These are phyloP conservation scores for Iselma pallidipennis DNA, from an alignment of 2,888 invertebrate genomes.

Conservation along the genomic window DNA sequence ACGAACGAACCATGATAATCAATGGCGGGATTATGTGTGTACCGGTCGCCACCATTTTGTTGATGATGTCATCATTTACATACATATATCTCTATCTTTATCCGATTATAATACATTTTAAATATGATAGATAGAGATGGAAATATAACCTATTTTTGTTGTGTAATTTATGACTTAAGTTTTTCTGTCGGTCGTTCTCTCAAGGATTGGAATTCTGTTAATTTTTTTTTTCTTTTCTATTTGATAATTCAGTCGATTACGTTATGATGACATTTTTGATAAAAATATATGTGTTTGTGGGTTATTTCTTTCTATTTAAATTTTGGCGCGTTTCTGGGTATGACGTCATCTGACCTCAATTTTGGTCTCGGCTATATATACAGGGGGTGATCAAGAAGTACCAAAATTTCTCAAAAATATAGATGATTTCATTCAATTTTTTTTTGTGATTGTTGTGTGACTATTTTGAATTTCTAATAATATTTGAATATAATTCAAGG, in stretches of 20 bases:
- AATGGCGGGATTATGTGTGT: slow-evolving; percentile 2
- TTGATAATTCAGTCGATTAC: not conserved
- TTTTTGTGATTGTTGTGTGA: not conserved
- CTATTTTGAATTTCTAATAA: too few species aligned
- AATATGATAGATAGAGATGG: not conserved
- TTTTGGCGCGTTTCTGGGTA: not conserved
- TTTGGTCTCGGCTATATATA: not conserved
- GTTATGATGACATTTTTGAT: not conserved
- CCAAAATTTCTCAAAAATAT: not conserved
- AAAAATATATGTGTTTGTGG: too few species aligned
- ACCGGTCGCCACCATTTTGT: slow-evolving; percentile 1
- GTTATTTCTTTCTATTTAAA: not conserved
- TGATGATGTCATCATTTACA: slow-evolving; percentile 18
- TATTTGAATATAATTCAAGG: too few species aligned
- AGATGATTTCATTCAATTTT: not conserved
- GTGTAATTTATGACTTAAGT: not conserved
- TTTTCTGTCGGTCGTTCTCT: too few species aligned
- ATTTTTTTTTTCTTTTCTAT: not conserved
- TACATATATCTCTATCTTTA: not conserved
- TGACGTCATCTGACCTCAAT: not conserved
- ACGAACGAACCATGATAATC: not conserved
- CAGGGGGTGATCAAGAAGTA: not conserved
- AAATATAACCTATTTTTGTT: not conserved
- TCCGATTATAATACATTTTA: too few species aligned
- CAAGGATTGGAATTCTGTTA: too few species aligned